Conservation (phyloP, 2,797 vertebrate genomes). For the Hippocampus kuda region DNA sequence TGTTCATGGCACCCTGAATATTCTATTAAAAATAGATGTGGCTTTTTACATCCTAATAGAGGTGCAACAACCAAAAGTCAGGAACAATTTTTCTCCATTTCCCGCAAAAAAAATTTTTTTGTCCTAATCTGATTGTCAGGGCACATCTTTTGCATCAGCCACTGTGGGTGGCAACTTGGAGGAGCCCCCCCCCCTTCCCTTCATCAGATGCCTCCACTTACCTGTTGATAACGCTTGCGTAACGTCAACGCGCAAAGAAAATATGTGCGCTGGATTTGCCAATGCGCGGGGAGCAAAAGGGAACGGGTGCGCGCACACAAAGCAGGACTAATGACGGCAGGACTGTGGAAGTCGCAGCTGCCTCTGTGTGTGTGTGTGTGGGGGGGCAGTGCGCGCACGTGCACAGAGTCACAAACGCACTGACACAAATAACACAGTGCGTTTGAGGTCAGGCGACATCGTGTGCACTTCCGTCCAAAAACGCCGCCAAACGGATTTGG, state of each 20-base stretch:
- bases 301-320: background rate
- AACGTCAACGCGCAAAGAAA: background rate
- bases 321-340: background rate
- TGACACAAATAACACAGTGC: slow-evolving; percentile 29
- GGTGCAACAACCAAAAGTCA: too few relatives aligned
- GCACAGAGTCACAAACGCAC: background rate
- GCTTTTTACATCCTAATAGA: too few relatives aligned
- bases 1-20: too few relatives aligned
- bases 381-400: background rate
- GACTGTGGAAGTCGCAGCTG: background rate
- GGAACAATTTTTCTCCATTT: too few relatives aligned
- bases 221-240: background rate
- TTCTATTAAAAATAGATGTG: too few relatives aligned
- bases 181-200: background rate
- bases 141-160: background rate
- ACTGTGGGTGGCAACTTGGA: background rate
- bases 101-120: too few relatives aligned
- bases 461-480: background rate
- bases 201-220: background rate
- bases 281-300: background rate
- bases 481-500: background rate
- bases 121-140: too few relatives aligned
- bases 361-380: background rate
- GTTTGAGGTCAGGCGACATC: slow-evolving; percentile 45
- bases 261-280: background rate